These are phyloP conservation scores for Macaria liturata DNA, from an alignment of 2,888 invertebrate genomes.

Conservation along the genomic window DNA sequence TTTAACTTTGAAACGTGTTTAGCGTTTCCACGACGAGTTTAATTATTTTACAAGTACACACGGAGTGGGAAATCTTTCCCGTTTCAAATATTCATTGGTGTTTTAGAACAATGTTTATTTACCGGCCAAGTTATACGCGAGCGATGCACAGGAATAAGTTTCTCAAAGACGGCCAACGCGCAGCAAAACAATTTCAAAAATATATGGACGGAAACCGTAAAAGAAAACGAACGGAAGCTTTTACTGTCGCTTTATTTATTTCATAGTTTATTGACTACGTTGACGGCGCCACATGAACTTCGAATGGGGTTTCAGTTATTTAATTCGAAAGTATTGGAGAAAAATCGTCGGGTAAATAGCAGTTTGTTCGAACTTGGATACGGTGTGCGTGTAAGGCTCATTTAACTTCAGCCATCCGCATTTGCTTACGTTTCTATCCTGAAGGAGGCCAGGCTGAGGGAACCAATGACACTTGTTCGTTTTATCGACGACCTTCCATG, in stretches of 20 bases:
- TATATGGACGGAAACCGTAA: conserved; percentile 6
- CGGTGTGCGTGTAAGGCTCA: conserved; percentile 60
- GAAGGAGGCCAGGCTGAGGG: conserved; percentile 46
- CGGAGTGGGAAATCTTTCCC: not conserved
- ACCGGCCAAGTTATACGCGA: not conserved
- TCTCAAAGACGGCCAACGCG: conserved; percentile 2
- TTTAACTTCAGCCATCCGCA: conserved; percentile 67
- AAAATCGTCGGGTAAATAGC: conserved; percentile 54
- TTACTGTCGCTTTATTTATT: conserved; percentile 27
- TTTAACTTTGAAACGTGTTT: conserved; percentile 22
- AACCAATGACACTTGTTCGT: conserved; percentile 66
- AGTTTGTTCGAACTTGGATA: conserved; percentile 58
- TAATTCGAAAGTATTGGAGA: conserved; percentile 48
- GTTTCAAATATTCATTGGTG: not conserved
- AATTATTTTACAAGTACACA: conserved; percentile 14
- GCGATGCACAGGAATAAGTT: conserved; percentile 1
- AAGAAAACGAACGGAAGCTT: conserved; percentile 14
- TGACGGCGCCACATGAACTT: conserved; percentile 40
- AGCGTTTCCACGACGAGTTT: conserved; percentile 8
- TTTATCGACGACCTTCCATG: conserved; percentile 62
- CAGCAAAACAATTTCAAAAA: conserved; percentile 15
- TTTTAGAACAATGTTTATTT: conserved; percentile 1
- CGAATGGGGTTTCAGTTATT: conserved; percentile 47
- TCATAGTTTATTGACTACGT: conserved; percentile 34
- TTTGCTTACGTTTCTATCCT: conserved; percentile 66